Evolutionary conservation across 1,140 invertebrate genomes (phyloP), one percentile per base, ranked within the genome.

Genomic region (Sycophila sp.): DNA sequence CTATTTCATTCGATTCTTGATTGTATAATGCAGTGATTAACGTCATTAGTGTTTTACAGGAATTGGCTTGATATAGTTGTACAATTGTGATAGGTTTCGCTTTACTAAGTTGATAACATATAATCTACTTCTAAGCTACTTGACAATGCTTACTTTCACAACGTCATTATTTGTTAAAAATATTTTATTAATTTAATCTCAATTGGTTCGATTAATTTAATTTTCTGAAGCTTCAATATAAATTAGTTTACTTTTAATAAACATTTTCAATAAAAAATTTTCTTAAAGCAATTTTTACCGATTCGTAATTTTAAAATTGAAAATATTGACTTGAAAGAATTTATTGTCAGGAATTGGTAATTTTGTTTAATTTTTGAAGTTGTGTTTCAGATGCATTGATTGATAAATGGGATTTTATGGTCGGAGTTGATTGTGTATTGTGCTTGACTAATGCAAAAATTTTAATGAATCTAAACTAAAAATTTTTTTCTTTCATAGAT

Each of bases 81-180:
- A 68, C 80, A 80, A 75, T 71, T 72, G 45, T 72, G 15, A 58
- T 80, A 84, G 81, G 76, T 78, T 82, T 79, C 77, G 76, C 70
- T 83, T 78, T 71, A 78, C 75, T 80, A 79, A 45, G n/a, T n/a
- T 40, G 24, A 49, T 17, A 17, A 55, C 19, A 19, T 30, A 56
- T 26, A 66, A 56, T 30, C 22, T 49, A 26, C 36, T 58, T 67
- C 28, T 71, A 65, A 71, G 30, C 22, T 56, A 19, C 30, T 60
- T 60, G 32, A 32, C 22, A 59, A 63, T 32, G 26, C 30, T 63
- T 8, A 38, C 28, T 49, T 51, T 71, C 53, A 15, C 51, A 66
- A 71, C 30, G 19, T 55, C 59, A 60, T 13, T 40, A 62, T 59
- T 67, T 73, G 17, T 65, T 38, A 56, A 66, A 32, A 30, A 56